These are phyloP conservation scores for Pyrocoelia pectoralis DNA, from an alignment of 2,888 invertebrate genomes.

Conservation along the genomic window DNA sequence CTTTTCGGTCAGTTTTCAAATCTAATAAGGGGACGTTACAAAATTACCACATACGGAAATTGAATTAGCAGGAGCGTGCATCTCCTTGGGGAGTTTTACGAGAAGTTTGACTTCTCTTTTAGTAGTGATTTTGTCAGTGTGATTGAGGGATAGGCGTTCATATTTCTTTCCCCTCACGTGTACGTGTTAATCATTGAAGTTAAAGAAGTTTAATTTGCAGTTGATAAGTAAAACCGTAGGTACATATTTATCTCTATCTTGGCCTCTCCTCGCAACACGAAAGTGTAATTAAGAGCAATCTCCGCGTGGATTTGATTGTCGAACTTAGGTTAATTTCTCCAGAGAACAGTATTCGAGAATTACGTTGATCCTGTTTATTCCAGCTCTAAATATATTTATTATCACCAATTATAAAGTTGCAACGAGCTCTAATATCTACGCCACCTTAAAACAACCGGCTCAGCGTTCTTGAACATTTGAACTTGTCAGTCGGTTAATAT, in stretches of 20 bases:
- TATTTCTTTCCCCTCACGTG: no score
- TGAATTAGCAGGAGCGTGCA: conserved; percentile 1
- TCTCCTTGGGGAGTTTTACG: conserved; percentile 1
- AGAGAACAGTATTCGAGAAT: conserved; percentile 52
- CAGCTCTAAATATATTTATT: conserved; percentile 42
- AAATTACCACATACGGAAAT: conserved; percentile 11
- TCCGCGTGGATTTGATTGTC: conserved; percentile 49
- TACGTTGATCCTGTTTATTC: conserved; percentile 44
- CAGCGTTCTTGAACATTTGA: conserved; percentile 41
- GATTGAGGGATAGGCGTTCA: neutral
- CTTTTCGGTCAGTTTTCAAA: conserved; percentile 8
- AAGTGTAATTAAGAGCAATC: conserved; percentile 49
- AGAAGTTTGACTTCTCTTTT: conserved; percentile 11
- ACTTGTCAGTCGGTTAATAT: conserved; percentile 42
- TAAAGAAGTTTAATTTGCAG: conserved; percentile 30
- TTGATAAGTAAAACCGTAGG: conserved; percentile 26
- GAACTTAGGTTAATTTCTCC: conserved; percentile 54
- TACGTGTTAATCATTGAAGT: conserved; percentile 16
- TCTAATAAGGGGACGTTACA: conserved; percentile 10
- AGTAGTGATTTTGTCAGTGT: neutral
- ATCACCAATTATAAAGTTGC: conserved; percentile 44
- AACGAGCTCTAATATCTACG: conserved; percentile 18
- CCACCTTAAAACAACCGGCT: conserved; percentile 26
- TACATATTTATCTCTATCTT: conserved; percentile 42
- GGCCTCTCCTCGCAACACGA: conserved; percentile 43